phyloP scores from a whole-genome alignment of 2,888 invertebrate species.

The Amblyteles armatorius region DNA sequence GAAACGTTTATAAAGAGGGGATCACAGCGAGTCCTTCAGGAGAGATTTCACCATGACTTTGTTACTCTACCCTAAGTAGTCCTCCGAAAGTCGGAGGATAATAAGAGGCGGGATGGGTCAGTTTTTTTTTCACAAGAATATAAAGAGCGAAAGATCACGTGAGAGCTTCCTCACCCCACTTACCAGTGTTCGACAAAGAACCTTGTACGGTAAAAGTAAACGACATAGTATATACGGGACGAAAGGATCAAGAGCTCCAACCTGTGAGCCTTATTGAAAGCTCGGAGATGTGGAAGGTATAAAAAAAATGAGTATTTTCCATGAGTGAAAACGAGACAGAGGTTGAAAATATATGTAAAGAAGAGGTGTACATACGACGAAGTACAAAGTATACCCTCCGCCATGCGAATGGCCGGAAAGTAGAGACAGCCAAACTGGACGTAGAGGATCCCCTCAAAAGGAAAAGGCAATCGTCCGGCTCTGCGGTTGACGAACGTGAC shows the following conservation, averaged over 20 bases:
- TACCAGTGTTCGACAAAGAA: slow-evolving; percentile 25
- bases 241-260: slow-evolving; percentile 35
- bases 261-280: slow-evolving; percentile 37
- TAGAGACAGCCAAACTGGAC: slow-evolving; percentile 61
- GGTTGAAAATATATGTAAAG: slow-evolving; percentile 5
- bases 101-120: slow-evolving; percentile 20
- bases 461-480: slow-evolving; percentile 74
- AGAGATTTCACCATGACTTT: slow-evolving; percentile 11
- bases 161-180: neutral
- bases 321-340: slow-evolving; percentile 19
- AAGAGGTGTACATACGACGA: neutral
- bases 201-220: slow-evolving; percentile 21
- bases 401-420: slow-evolving; percentile 23
- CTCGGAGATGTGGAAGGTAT: slow-evolving; percentile 18
- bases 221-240: slow-evolving; percentile 4
- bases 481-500: slow-evolving; percentile 79
- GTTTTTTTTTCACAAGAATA: slow-evolving; percentile 58
- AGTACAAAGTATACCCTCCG: slow-evolving; percentile 10
- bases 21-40: slow-evolving; percentile 21
- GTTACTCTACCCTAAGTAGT: slow-evolving; percentile 21
- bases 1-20: slow-evolving; percentile 14
- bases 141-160: slow-evolving; percentile 29
- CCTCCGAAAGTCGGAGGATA: slow-evolving; percentile 47
- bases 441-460: slow-evolving; percentile 74
- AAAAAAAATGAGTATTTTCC: slow-evolving; percentile 7